Base-by-base conservation (phyloP, 2,113 vertebrate genomes). In the Gobiocypris rarus region DNA sequence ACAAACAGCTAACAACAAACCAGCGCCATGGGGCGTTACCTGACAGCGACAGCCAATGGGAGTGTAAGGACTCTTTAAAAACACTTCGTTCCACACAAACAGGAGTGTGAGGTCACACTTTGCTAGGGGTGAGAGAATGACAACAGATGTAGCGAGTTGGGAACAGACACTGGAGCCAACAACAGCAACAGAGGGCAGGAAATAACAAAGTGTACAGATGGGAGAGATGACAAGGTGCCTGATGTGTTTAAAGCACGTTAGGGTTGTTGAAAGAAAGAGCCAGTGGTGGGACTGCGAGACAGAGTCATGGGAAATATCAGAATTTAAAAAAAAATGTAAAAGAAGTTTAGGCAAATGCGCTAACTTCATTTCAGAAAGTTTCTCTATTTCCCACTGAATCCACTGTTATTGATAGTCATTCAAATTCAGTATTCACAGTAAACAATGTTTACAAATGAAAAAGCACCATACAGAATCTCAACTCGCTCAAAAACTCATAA, bases 51-150 rank as follows among this genome's bases (percentile, higher is more conserved):
- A 82, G 58, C 70, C 75, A 73, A 80, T 15, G 22, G 38, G 82
- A 38, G 61, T 1, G 31, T 28, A 38, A 74, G 56, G 43, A 69
- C 65, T 61, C 67, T 75, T 58, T 56, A 85, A 87, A 56, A 71
- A 88, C 71, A 43, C 34, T 74, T 48, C 24, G 9, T 19, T 82
- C 63, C 52, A 83, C 73, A 71, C 70, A 85, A 75, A 83, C 83
- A 78, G 48, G 82, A 50, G 74, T 81, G 76, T 75, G 81, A 88
- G 85, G 82, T 86, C 79, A 82, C 81, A 81, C 86, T 83, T 88
- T 52, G 73, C 74, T 65, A 9, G 69, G 71, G 71, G 87, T 81
- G 85, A 91, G 88, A 89, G 79, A 86, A 88, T 83, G 85, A 87
- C 84, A 90, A 85, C 87, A 83, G 77, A 89, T 85, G 86, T 75